A percentile compares a stretch with the other conserved stretches of the same genome.
phyloP scores from a whole-genome alignment of 2,113 vertebrate genomes.

The Crotophaga sulcirostris region DNA sequence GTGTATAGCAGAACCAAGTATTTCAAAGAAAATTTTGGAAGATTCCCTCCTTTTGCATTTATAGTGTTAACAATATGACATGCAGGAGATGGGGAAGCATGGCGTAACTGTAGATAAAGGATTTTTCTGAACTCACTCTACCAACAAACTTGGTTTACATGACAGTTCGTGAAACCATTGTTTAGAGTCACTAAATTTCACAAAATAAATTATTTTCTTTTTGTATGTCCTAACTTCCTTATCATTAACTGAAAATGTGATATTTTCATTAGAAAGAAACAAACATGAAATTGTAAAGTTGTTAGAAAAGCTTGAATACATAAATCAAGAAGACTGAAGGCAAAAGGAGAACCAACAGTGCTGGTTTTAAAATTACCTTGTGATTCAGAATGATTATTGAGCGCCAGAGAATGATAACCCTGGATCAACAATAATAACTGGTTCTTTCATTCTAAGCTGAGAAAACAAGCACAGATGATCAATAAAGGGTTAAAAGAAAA shows the following conservation, averaged over 20 bases:
- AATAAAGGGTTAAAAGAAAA: not conserved
- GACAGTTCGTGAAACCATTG: not conserved
- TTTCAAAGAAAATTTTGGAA: not conserved
- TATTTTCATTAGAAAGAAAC: not conserved
- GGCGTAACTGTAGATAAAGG: not conserved
- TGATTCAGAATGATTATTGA: not conserved
- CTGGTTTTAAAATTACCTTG: not conserved
- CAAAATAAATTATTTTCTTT: not conserved
- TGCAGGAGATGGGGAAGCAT: not conserved
- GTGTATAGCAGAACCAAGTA: not conserved
- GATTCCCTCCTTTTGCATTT: not conserved
- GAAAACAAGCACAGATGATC: not conserved
- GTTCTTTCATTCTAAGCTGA: not conserved
- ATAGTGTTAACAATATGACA: not conserved
- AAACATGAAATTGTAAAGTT: not conserved
- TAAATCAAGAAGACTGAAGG: not conserved
- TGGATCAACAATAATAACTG: not conserved
- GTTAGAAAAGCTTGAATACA: not conserved
- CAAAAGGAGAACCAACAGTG: not conserved
- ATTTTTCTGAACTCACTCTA: not conserved
- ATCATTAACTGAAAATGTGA: not conserved
- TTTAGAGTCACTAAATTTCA: not conserved
- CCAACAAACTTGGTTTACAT: not conserved
- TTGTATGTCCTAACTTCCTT: not conserved
- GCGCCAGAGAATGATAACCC: not conserved